Conservation (phyloP, 2,888 invertebrate species). For the Agrotis puta region DNA sequence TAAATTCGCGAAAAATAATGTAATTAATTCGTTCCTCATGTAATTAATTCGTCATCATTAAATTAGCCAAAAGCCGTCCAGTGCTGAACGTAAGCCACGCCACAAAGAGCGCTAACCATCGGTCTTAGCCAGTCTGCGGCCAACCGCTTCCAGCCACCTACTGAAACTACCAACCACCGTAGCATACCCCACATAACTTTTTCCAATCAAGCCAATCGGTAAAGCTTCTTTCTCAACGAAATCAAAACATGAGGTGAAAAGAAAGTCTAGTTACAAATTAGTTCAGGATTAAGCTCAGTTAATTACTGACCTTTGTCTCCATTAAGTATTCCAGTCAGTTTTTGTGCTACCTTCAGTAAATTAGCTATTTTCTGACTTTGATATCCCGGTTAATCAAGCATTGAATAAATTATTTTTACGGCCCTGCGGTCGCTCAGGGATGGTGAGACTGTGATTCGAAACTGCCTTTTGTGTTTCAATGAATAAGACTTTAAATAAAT, state of each 20-base stretch:
- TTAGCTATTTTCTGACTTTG: constrained; percentile 52
- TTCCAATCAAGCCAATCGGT: constrained; percentile 1
- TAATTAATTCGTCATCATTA: too few species aligned
- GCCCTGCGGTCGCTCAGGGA: neutral
- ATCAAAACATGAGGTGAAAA: constrained; percentile 25
- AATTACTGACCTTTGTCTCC: constrained; percentile 58
- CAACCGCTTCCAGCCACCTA: too few species aligned
- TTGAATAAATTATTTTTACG: constrained; percentile 62
- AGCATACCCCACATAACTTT: too few species aligned
- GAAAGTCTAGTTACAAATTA: constrained; percentile 47
- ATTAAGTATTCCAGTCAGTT: constrained; percentile 66
- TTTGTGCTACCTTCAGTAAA: constrained; percentile 46
- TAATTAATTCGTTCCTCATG: too few species aligned
- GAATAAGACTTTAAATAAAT: constrained; percentile 1
- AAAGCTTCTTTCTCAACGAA: constrained; percentile 21
- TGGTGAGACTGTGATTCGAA: constrained; percentile 21
- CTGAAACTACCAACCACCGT: too few species aligned
- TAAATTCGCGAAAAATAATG: too few species aligned
- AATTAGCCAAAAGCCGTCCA: too few species aligned
- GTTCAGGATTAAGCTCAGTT: constrained; percentile 53
- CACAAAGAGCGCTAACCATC: too few species aligned
- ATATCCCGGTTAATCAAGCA: constrained; percentile 56
- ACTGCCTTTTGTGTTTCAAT: constrained; percentile 15
- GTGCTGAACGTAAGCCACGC: too few species aligned
- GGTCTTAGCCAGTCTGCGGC: too few species aligned